These are phyloP conservation scores for Cephus pulcher DNA, from an alignment of 2,888 invertebrate species.

Conservation along the genomic window DNA sequence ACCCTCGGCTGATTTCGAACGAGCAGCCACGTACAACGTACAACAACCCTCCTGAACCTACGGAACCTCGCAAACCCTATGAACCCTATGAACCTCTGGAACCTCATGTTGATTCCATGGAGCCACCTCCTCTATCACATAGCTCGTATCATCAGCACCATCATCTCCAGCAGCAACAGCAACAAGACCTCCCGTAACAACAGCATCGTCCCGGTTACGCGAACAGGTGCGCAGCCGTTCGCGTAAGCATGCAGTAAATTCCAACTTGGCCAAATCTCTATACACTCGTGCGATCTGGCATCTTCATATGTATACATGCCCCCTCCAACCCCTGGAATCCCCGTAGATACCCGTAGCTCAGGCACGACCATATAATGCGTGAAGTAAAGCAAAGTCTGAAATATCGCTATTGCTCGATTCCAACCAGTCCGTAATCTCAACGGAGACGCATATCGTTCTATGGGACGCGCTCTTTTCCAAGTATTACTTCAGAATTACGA, in stretches of 20 bases:
- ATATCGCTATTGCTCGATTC: constrained; percentile 36
- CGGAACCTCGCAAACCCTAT: background rate
- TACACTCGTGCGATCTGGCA: constrained; percentile 2
- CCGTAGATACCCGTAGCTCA: background rate
- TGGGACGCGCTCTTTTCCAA: no score
- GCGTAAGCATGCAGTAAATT: constrained; percentile 57
- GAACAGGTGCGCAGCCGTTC: constrained; percentile 51
- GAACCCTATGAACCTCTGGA: background rate
- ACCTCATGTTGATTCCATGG: background rate
- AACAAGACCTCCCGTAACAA: background rate
- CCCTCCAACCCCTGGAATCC: constrained; percentile 9
- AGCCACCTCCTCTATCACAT: background rate
- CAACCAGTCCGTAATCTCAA: constrained; percentile 18
- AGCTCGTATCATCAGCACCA: background rate
- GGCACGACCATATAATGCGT: constrained; percentile 42
- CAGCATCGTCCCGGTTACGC: constrained; percentile 20
- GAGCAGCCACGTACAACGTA: background rate
- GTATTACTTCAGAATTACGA: background rate
- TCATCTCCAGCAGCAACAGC: no score
- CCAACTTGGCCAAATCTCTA: constrained; percentile 50
- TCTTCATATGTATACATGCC: constrained; percentile 16
- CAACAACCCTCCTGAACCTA: background rate
- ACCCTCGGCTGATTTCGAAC: background rate
- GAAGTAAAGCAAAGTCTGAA: constrained; percentile 40
- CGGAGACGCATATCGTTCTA: no score